Evolutionary conservation across 2,797 vertebrate genomes (phyloP), one percentile per base, ranked within the genome.

Genomic region (Characodon lateralis): DNA sequence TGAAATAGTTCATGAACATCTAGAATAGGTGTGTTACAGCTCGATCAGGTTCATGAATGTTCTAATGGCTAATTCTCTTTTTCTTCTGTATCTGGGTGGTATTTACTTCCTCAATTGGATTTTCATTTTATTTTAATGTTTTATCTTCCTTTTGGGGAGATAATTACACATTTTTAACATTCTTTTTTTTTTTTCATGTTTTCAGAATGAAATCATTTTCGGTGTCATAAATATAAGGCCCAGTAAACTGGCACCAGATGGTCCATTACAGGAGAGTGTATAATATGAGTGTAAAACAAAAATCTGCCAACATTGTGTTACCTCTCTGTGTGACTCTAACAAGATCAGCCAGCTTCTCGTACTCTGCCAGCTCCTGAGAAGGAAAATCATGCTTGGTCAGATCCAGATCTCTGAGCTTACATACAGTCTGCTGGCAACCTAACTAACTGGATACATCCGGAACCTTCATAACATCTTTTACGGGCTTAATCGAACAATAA

Each of bases 281-380:
- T n/a, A 35, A 22, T 10, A 61, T 31, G 58, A 6, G 12, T 6
- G 48, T 35, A 0, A 35, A 31, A 48, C 13, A 41, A 13, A 72
- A 24, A 56, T 1, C 6, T 16, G 9, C 10, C n/a, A 22, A 65
- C 7, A 35, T 26, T 41, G 18, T 7, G 12, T 7, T 78, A 95
- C 94, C 95, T 95, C n/a, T 94, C 79, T 95, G 93, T 16, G 93
- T 93, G 79, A 96, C 14, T 85, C 85, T 95, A 50, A 95, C 80
- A 0, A 91, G 80, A 1, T 96, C 88, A 35, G 79, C 0, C 2
- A 92, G 1, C 78, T 95, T 94, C 82, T 95, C 93, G 82, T 90
- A 80, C 66, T 93, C 90, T 65, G 95, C 89, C 86, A 96, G 28
- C 74, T 95, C 95, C 95, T 95, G 87, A 35, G 35, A 39, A 18